Percentiles rank a stretch among this genome's conserved stretches.
Evolutionary conservation across 2,113 vertebrate genomes (phyloP).

Genomic region (Podarcis muralis): DNA sequence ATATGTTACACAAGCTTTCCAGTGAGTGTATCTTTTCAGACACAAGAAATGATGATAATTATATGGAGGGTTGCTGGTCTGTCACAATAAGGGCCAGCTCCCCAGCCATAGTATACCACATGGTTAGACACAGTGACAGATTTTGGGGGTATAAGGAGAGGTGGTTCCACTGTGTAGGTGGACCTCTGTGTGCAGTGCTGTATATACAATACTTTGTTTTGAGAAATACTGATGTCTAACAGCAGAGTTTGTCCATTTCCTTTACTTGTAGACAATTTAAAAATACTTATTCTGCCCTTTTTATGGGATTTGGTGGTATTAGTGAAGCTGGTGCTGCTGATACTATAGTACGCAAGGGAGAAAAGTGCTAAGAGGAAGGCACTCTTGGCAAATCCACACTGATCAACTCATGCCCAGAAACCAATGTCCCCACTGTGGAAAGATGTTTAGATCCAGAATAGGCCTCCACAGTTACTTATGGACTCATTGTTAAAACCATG

Average conservation of each 20-base stretch:
- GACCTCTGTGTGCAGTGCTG: too few relatives aligned
- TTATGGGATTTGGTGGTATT: background rate
- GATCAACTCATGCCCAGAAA: too few relatives aligned
- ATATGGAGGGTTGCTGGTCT: background rate
- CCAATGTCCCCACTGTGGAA: too few relatives aligned
- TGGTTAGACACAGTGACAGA: background rate
- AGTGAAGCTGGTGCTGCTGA: background rate
- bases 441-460: too few relatives aligned
- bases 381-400: too few relatives aligned
- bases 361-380: too few relatives aligned
- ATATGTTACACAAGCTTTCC: background rate
- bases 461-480: too few relatives aligned
- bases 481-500: too few relatives aligned
- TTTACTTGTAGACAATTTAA: background rate
- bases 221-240: background rate
- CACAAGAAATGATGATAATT: background rate
- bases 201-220: background rate
- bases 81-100: background rate
- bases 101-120: background rate
- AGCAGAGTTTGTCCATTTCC: background rate
- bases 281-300: background rate
- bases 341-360: background rate
- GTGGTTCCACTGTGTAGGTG: too few relatives aligned
- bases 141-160: too few relatives aligned
- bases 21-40: background rate